Base-by-base conservation (phyloP, 2,888 invertebrate genomes). In the Lingula anatina region DNA sequence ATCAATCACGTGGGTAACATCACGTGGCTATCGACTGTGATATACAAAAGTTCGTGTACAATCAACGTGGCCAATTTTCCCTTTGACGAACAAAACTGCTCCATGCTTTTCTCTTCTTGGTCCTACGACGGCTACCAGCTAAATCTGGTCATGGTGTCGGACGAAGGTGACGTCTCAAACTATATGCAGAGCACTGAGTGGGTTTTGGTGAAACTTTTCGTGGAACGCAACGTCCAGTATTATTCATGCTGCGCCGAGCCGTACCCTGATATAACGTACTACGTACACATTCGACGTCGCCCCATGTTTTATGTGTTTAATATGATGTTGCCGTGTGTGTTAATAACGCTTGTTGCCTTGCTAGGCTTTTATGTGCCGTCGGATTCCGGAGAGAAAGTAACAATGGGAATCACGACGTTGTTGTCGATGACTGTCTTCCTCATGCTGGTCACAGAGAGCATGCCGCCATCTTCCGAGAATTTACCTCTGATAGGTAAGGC, bases 111-210 rank as follows among this genome's bases (percentile, higher is more conserved):
- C 54, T 79, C 81, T 5, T 80, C 79, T 1, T 82, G 82, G 82
- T 81, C 81, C 1, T 82, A 81, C 64, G 81, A 81, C 55, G 79
- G 79, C 9, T 75, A 60, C 24, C 76, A 78, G 56, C 67, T 81
- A 5, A 70, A 72, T 47, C 55, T 73, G 26, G 46, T 65, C 39
- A 66, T 65, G 46, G 61, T 58, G 12, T 68, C 86, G 46, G 86
- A 88, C 67, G 84, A 86, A 66, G 90, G 90, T 0, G 91, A 92
- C 76, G 84, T 87, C 45, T 87, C 87, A 60, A 90, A 90, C 79
- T 92, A 91, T 76, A 89, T 91, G 71, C 86, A 87, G n/a, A 92
- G 90, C 74, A 90, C 90, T 1, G 92, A 92, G 77, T 92, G 91
- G 78, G 88, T 89, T 72, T 79, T 92, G 59, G 67, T 80, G 23